Evolutionary conservation across 2,113 vertebrate species (phyloP).

Genomic region (Solenodon paradoxus): DNA sequence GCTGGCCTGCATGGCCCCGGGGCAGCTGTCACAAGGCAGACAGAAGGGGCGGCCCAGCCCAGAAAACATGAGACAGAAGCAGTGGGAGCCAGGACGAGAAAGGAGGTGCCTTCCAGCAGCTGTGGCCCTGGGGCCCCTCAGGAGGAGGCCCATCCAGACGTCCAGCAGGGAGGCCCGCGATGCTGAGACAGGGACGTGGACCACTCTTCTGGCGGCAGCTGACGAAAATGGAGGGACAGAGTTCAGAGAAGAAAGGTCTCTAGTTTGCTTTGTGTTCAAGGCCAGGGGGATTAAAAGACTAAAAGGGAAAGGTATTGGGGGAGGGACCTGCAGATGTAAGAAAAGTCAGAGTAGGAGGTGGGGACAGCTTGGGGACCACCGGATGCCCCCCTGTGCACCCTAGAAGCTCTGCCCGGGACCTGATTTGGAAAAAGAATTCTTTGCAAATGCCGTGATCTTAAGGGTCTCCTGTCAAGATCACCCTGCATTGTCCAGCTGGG

Average conservation of each 20-base stretch:
- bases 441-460: background rate
- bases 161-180: fast-evolving
- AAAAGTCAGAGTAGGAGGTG: too few relatives aligned
- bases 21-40: background rate
- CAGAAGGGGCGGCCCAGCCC: too few relatives aligned
- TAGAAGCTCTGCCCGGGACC: background rate
- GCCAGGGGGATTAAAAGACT: background rate
- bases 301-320: background rate
- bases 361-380: too few relatives aligned
- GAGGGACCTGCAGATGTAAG: too few relatives aligned
- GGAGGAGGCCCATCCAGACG: too few relatives aligned
- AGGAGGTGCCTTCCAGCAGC: too few relatives aligned
- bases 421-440: background rate
- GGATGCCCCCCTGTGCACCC: too few relatives aligned
- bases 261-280: background rate
- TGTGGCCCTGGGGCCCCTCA: fast-evolving
- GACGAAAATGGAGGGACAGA: too few relatives aligned
- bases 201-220: background rate
- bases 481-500: background rate
- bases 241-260: background rate
- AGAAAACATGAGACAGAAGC: background rate
- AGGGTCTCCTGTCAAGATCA: background rate
- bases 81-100: too few relatives aligned
- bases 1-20: too few relatives aligned
- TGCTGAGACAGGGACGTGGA: background rate